Evolutionary conservation across 1,140 invertebrate genomes (phyloP).

Genomic region (Cydia pomonella): DNA sequence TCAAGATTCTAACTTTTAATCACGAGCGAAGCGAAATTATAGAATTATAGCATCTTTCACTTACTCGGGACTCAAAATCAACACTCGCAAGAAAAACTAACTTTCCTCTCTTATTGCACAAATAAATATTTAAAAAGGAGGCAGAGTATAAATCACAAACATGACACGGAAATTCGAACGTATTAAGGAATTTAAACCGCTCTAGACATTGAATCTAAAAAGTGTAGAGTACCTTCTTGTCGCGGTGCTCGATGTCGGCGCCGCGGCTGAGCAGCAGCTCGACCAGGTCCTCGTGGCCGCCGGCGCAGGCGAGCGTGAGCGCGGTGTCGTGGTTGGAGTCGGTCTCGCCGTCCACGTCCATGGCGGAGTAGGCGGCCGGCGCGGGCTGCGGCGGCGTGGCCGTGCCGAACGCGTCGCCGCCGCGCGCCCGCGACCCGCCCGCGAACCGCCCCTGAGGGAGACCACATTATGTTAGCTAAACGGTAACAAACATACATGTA

Average conservation of each 20-base stretch:
- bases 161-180: too few relatives aligned
- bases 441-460: conserved; percentile 51
- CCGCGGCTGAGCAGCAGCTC: conserved; percentile 93
- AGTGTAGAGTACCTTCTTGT: conserved; percentile 89
- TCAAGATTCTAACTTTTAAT: too few relatives aligned
- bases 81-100: too few relatives aligned
- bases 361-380: conserved; percentile 83
- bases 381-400: conserved; percentile 66
- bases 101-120: too few relatives aligned
- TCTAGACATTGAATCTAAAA: too few relatives aligned
- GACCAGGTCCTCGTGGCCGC: conserved; percentile 97
- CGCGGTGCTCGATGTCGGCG: conserved; percentile 98
- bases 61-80: too few relatives aligned
- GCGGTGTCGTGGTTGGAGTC: conserved; percentile 99
- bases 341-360: conserved; percentile 97
- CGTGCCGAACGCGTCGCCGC: conserved; percentile 36
- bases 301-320: conserved; percentile 97
- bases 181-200: too few relatives aligned
- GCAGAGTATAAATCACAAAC: background rate
- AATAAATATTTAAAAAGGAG: too few relatives aligned
- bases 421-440: conserved; percentile 40
- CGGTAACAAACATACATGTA: background rate
- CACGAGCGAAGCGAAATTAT: too few relatives aligned
- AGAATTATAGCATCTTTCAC: too few relatives aligned
- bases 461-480: background rate